Conservation (phyloP, 2,888 invertebrate genomes). For the Onchidella celtica region DNA sequence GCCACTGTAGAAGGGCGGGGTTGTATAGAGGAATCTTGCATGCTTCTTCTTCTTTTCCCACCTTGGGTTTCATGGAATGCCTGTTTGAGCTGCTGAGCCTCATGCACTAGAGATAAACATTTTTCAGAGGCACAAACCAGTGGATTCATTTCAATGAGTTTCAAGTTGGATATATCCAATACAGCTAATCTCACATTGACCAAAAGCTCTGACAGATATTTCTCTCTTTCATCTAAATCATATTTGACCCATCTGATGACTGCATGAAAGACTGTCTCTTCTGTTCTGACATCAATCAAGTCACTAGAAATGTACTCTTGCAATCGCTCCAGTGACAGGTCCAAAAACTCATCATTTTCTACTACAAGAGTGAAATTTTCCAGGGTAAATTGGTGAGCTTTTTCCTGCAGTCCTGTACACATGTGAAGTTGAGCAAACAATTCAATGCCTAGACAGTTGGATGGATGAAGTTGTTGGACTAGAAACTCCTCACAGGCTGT, state of each 20-base stretch:
- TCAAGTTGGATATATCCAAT: slow-evolving; percentile 71
- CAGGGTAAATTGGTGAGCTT: slow-evolving; percentile 73
- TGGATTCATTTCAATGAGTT: slow-evolving; percentile 68
- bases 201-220: slow-evolving; percentile 66
- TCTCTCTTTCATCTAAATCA: slow-evolving; percentile 70
- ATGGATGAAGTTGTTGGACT: slow-evolving; percentile 75
- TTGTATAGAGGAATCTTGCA: slow-evolving; percentile 71
- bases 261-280: slow-evolving; percentile 77
- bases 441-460: slow-evolving; percentile 79
- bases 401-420: slow-evolving; percentile 72
- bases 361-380: slow-evolving; percentile 78
- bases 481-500: slow-evolving; percentile 77
- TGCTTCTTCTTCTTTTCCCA: slow-evolving; percentile 75
- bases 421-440: slow-evolving; percentile 78
- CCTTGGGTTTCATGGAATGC: slow-evolving; percentile 73
- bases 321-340: slow-evolving; percentile 72
- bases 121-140: slow-evolving; percentile 68
- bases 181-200: slow-evolving; percentile 73
- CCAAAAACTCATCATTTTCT: slow-evolving; percentile 77
- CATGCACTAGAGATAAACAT: slow-evolving; percentile 69
- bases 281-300: slow-evolving; percentile 76
- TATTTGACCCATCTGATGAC: slow-evolving; percentile 77
- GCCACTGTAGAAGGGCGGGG: slow-evolving; percentile 79
- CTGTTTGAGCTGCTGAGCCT: slow-evolving; percentile 73
- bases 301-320: slow-evolving; percentile 75